phyloP scores from a whole-genome alignment of 2,888 invertebrate genomes.

The Dynastes hyllus region DNA sequence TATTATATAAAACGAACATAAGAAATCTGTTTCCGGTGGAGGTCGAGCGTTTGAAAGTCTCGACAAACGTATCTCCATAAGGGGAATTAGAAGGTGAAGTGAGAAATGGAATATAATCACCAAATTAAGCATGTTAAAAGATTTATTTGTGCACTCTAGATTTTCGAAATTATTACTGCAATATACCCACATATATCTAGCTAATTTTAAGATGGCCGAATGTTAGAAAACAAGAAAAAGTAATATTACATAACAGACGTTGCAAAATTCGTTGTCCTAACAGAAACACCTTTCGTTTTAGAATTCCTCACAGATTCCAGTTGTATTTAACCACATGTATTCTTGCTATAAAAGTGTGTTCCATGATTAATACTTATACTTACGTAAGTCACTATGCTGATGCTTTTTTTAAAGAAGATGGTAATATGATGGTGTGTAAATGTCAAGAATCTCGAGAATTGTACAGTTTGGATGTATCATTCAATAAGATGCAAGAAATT shows the following conservation, averaged over 20 bases:
- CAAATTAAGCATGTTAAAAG: too few relatives aligned
- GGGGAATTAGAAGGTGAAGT: too few relatives aligned
- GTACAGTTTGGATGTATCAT: too few relatives aligned
- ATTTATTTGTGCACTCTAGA: neutral
- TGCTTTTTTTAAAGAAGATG: neutral
- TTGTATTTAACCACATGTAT: neutral
- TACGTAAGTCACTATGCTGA: neutral
- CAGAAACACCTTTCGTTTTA: neutral
- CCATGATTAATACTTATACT: neutral
- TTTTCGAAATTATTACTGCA: neutral
- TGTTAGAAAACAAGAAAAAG: neutral
- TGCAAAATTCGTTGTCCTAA: conserved; percentile 8
- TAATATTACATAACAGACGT: neutral
- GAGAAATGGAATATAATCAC: too few relatives aligned
- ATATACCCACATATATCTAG: too few relatives aligned
- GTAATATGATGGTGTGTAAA: neutral
- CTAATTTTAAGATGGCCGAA: neutral
- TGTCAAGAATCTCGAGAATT: too few relatives aligned
- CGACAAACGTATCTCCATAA: too few relatives aligned
- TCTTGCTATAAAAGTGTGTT: neutral
- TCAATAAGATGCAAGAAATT: too few relatives aligned
- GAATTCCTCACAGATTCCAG: neutral
- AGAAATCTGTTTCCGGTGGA: too few relatives aligned
- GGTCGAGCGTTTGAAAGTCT: too few relatives aligned
- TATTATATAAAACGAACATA: too few relatives aligned